Percentiles rank a stretch among this genome's conserved stretches.
Conservation (phyloP, 1,140 invertebrate genomes). For the Colletes gigas region DNA sequence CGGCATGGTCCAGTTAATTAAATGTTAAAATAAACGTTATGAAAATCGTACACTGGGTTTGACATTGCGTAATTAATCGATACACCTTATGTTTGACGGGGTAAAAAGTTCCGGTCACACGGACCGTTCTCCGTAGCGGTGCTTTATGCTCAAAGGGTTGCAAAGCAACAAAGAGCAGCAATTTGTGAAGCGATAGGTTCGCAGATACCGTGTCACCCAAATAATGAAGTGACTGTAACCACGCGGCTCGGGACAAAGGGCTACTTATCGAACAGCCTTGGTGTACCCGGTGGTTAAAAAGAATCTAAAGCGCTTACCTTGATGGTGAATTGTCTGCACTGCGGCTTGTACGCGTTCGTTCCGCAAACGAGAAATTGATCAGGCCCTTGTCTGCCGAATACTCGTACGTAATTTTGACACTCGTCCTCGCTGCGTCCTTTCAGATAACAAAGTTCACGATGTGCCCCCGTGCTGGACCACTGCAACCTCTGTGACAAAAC, state of each 20-base stretch:
- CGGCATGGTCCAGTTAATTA: no score
- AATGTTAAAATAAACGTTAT: no score
- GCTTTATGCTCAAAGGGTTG: no score
- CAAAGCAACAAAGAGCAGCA: no score
- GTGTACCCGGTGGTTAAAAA: not conserved
- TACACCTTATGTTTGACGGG: no score
- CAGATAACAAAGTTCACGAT: slow-evolving; percentile 91
- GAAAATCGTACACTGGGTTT: no score
- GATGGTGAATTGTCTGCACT: slow-evolving; percentile 89
- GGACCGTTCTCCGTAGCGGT: no score
- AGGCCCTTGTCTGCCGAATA: slow-evolving; percentile 88
- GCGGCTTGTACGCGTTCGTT: slow-evolving; percentile 97
- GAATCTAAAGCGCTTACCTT: slow-evolving; percentile 78
- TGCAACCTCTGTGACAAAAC: slow-evolving; percentile 86
- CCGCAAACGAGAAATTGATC: slow-evolving; percentile 94
- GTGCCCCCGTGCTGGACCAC: slow-evolving; percentile 91
- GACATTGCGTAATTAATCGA: no score
- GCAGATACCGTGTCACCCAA: not conserved
- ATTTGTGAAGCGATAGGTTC: not conserved
- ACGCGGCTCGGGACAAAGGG: not conserved
- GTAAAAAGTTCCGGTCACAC: no score
- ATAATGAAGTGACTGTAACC: not conserved
- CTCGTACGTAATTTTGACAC: slow-evolving; percentile 98
- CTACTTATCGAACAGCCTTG: slow-evolving; percentile 26
- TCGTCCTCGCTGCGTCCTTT: slow-evolving; percentile 94